Conservation (phyloP, 2,888 invertebrate genomes). For the Plebejus argus region DNA sequence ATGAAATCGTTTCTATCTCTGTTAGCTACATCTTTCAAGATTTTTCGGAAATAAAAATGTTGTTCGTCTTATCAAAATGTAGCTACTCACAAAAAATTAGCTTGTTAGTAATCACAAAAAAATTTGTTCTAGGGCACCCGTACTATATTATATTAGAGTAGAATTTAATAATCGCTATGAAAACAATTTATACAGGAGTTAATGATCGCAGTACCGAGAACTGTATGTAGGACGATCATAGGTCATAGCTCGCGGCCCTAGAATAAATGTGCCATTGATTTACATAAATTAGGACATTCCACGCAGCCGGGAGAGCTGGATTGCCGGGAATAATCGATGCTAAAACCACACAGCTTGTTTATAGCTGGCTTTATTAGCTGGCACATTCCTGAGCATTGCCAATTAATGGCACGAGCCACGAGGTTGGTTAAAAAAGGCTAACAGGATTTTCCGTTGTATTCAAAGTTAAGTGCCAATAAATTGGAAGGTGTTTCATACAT, state of each 20-base stretch:
- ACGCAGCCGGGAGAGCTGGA: neutral
- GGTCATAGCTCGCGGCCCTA: neutral
- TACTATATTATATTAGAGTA: neutral
- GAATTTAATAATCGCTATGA: neutral
- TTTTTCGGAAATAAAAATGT: too few relatives aligned
- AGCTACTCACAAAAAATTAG: too few relatives aligned
- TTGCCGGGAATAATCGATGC: neutral
- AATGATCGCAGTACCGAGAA: neutral
- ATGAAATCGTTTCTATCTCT: too few relatives aligned
- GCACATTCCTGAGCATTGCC: neutral
- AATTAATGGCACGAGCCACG: neutral
- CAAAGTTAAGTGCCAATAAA: neutral
- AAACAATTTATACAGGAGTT: neutral
- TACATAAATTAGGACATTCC: conserved; percentile 6
- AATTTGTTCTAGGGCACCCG: too few relatives aligned
- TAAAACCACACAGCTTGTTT: neutral
- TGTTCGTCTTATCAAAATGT: too few relatives aligned
- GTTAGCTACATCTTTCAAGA: too few relatives aligned
- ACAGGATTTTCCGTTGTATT: neutral
- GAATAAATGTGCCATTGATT: conserved; percentile 10
- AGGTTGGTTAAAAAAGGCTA: neutral
- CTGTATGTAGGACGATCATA: neutral
- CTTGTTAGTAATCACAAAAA: too few relatives aligned
- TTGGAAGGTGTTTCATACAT: neutral
- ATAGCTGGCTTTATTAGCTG: neutral